Percentiles rank a stretch among this genome's conserved stretches.
These are phyloP conservation scores for Eptatretus atami DNA, from an alignment of 2,797 vertebrate species.

Conservation along the genomic window DNA sequence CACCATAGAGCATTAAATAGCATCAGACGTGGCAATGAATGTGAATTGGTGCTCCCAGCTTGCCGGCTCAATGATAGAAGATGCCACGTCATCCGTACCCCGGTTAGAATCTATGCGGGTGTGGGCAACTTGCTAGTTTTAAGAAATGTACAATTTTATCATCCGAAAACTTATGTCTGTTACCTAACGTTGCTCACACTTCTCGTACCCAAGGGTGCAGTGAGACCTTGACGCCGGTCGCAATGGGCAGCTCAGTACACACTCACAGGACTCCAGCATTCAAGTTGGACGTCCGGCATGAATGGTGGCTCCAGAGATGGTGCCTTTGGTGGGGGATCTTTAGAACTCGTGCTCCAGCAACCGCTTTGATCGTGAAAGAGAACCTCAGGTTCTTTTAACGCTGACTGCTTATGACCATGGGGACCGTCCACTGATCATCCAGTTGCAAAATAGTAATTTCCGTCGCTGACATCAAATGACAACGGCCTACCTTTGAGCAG, in stretches of 20 bases:
- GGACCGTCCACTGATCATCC: not conserved
- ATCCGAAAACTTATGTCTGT: not conserved
- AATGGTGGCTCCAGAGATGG: not conserved
- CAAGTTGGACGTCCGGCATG: not conserved
- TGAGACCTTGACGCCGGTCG: not conserved
- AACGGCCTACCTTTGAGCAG: not conserved
- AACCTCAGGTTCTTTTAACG: not conserved
- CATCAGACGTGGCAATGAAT: too few species aligned
- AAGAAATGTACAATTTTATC: not conserved
- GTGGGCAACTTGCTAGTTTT: not conserved
- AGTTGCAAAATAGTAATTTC: not conserved
- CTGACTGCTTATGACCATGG: not conserved
- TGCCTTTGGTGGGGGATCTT: not conserved
- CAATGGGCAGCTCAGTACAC: not conserved
- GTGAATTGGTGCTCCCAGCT: too few species aligned
- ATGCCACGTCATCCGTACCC: too few species aligned
- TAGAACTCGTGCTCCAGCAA: not conserved
- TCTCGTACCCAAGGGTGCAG: not conserved
- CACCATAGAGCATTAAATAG: too few species aligned
- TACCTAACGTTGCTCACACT: not conserved
- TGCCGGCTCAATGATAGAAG: too few species aligned
- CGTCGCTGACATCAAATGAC: not conserved
- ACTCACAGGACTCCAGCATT: too few species aligned
- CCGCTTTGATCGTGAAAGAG: conserved; percentile 1
- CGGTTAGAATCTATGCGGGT: not conserved